These are phyloP conservation scores for Trachelus troglodyta DNA, from an alignment of 2,888 invertebrate species.

Conservation along the genomic window DNA sequence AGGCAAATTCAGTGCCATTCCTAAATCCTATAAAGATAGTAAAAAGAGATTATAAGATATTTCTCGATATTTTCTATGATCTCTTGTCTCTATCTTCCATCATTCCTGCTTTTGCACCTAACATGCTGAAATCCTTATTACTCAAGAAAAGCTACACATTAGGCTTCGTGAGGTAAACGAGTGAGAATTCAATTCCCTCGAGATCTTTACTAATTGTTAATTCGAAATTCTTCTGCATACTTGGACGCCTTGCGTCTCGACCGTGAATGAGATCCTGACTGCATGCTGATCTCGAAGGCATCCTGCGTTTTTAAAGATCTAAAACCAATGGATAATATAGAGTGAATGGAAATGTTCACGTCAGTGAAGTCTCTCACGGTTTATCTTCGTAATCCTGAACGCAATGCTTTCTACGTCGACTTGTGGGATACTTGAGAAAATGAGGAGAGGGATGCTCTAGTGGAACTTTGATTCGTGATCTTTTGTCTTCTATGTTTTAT, in stretches of 20 bases:
- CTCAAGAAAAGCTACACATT: neutral
- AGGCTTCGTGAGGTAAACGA: neutral
- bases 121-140: neutral
- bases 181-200: neutral
- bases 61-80: neutral
- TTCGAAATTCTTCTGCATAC: neutral
- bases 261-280: neutral
- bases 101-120: neutral
- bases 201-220: neutral
- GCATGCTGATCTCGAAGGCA: neutral
- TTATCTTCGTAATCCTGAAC: neutral
- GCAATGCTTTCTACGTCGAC: neutral
- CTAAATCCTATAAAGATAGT: conserved; percentile 12
- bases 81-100: conserved; percentile 2
- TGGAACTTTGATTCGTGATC: neutral
- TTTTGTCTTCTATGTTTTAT: neutral
- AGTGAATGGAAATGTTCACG: neutral
- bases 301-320: neutral
- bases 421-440: neutral
- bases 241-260: neutral
- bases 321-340: neutral
- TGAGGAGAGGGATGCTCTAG: neutral
- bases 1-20: neutral
- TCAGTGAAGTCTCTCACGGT: neutral
- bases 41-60: neutral